phyloP scores from a whole-genome alignment of 64 coral and sea anemone genomes.

The Porites australiensis region DNA sequence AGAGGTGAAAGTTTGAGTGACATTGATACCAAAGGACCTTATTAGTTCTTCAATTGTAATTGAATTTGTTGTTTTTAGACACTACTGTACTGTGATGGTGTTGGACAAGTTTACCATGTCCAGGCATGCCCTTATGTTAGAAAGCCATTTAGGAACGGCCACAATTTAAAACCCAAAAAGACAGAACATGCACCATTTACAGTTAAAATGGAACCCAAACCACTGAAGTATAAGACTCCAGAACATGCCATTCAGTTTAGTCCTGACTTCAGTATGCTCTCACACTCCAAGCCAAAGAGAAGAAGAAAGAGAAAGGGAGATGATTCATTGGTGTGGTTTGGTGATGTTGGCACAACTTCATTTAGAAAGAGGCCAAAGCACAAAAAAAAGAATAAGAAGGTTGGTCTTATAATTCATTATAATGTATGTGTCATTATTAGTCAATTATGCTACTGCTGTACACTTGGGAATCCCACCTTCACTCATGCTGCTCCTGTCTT shows the following conservation, averaged over 20 bases:
- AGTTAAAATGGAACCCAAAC: background rate
- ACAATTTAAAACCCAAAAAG: background rate
- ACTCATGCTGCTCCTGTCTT: no score
- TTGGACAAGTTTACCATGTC: background rate
- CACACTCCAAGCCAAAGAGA: conserved; percentile 8
- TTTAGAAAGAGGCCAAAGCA: background rate
- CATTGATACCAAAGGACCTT: no score
- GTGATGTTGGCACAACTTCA: background rate
- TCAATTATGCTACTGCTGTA: no score
- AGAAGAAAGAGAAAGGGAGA: conserved; percentile 15
- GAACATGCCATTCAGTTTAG: conserved; percentile 15
- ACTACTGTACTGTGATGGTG: conserved; percentile 33
- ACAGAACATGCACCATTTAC: background rate
- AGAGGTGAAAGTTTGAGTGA: no score
- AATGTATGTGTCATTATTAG: no score
- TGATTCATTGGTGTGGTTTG: background rate
- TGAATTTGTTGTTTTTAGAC: background rate
- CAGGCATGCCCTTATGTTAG: background rate
- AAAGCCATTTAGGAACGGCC: background rate
- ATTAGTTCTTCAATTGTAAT: no score
- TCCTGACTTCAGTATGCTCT: conserved; percentile 30
- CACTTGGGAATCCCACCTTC: no score
- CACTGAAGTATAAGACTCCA: background rate
- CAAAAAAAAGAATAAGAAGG: conserved; percentile 24
- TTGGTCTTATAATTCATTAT: no score